A percentile compares a stretch with the other conserved stretches of the same genome.
Evolutionary conservation across 2,113 vertebrate genomes (phyloP).

Genomic region (Cyanoderma ruficeps): DNA sequence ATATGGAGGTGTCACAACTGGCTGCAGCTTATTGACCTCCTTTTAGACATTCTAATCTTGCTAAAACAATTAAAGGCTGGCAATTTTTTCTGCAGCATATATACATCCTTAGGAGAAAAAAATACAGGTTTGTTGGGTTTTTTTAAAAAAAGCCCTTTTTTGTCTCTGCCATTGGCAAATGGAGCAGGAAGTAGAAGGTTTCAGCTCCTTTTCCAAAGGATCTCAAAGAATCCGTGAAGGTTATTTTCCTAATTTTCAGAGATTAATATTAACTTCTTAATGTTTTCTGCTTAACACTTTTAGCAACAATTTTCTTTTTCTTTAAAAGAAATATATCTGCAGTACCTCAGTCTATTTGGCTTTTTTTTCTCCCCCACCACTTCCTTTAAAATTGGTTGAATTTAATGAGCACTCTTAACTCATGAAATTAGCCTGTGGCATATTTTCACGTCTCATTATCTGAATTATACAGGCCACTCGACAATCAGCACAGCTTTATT

Average conservation of each 20-base stretch:
- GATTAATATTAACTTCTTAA: background rate
- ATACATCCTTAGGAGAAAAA: background rate
- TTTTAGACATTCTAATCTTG: background rate
- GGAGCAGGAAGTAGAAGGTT: background rate
- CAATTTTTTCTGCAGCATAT: background rate
- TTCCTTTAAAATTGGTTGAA: slow-evolving; percentile 36
- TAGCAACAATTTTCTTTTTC: background rate
- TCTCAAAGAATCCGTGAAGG: background rate
- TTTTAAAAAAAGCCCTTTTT: background rate
- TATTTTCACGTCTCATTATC: background rate
- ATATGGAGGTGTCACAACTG: background rate
- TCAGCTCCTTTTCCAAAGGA: background rate
- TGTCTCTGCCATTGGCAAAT: background rate
- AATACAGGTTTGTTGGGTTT: background rate
- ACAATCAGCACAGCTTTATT: background rate
- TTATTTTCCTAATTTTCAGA: background rate
- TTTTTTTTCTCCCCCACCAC: background rate
- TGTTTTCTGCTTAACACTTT: background rate
- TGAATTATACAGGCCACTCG: background rate
- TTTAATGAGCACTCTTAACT: background rate
- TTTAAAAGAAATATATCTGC: background rate
- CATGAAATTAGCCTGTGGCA: background rate
- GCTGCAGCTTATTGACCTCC: background rate
- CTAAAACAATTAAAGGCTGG: background rate
- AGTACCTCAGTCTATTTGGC: background rate